Base-by-base conservation (phyloP, 2,888 invertebrate species). In the Itoplectis maculator region DNA sequence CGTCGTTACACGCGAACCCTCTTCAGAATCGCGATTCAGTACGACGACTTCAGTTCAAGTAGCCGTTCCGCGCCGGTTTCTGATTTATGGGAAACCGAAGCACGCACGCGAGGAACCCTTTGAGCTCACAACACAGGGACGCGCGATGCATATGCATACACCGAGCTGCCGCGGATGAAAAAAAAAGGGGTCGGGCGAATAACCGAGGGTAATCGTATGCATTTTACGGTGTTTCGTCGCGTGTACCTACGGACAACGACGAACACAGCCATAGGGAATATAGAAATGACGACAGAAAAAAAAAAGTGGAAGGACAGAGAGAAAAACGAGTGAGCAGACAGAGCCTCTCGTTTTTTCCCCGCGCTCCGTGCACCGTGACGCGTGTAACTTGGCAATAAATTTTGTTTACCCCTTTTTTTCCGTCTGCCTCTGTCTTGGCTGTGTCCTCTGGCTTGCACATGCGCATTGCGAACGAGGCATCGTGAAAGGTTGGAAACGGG, bases 131-230 rank as follows among this genome's bases (percentile, higher is more conserved):
- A 63, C 74, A 81, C 56, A 65, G 81, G 70, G 68, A 84, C 85
- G 83, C 82, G 85, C 85, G 87, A 87, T 86, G 86, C 29, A 5
- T 29, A 5, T 5, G 3, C 5, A 84, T 86, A n/a, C n/a, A n/a
- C n/a, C n/a, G n/a, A n/a, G n/a, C n/a, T n/a, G n/a, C n/a, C n/a
- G n/a, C n/a, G n/a, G n/a, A n/a, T n/a, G n/a, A n/a, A n/a, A n/a
- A n/a, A n/a, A n/a, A n/a, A 86, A 86, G 82, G 87, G 85, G 84
- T 78, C 82, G 86, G 78, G 80, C 82, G 82, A 87, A 84, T 78
- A 74, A 76, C 81, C 82, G 87, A 84, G 88, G 88, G 90, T 91
- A 91, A 91, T 91, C 89, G 90, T 89, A 91, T 91, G 91, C 91
- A 88, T 91, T 91, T 91, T 88, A 89, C 87, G 83, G 87, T 88